Percentiles rank a stretch among this genome's conserved stretches.
These are phyloP conservation scores for Myotis lucifugus DNA, from an alignment of 2,113 vertebrate species.

Conservation along the genomic window DNA sequence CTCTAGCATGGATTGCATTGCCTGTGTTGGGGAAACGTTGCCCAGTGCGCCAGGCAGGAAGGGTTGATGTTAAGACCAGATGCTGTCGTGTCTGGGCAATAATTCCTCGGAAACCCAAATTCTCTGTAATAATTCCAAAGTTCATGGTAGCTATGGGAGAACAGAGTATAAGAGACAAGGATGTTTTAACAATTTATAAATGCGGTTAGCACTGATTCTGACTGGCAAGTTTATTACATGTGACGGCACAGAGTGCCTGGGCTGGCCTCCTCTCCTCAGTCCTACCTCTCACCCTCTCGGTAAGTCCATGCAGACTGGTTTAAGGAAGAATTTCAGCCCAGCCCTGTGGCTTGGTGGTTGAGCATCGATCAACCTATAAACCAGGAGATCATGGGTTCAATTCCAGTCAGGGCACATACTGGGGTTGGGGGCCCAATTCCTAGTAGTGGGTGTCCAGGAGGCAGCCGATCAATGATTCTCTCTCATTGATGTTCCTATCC, in stretches of 20 bases:
- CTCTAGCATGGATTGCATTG: neutral
- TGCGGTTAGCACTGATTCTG: neutral
- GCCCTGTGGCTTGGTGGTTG: too few relatives aligned
- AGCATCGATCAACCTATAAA: too few relatives aligned
- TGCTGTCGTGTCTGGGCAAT: neutral
- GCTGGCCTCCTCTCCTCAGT: too few relatives aligned
- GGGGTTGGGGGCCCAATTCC: too few relatives aligned
- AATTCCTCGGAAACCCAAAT: conserved; percentile 7
- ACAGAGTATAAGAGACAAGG: neutral
- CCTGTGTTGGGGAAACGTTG: neutral
- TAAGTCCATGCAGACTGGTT: neutral
- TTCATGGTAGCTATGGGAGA: neutral
- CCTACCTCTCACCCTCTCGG: neutral
- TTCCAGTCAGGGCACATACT: too few relatives aligned
- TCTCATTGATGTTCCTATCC: too few relatives aligned
- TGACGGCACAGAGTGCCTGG: neutral
- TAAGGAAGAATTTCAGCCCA: neutral
- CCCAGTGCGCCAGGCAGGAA: neutral
- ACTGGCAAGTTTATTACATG: neutral
- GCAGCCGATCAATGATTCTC: too few relatives aligned
- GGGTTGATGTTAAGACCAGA: neutral
- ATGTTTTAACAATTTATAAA: neutral
- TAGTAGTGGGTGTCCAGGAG: too few relatives aligned
- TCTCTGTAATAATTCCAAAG: conserved; percentile 19
- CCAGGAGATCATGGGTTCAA: too few relatives aligned